These are phyloP conservation scores for Callyntrura guangdongensis DNA, from an alignment of 2,888 invertebrate species.

Conservation along the genomic window DNA sequence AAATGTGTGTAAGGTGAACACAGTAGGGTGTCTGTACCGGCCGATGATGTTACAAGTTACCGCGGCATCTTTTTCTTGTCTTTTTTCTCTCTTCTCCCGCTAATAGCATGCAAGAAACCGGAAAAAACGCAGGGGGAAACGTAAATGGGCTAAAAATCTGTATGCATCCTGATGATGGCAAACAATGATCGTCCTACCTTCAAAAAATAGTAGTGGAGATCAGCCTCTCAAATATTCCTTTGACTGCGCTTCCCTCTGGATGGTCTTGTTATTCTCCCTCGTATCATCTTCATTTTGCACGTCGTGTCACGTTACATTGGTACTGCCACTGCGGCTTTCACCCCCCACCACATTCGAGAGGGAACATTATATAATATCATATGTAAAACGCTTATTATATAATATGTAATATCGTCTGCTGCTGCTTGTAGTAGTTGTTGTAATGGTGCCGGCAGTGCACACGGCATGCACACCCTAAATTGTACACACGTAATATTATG, in stretches of 20 bases:
- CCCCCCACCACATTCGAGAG: too few relatives aligned
- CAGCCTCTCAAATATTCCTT: slow-evolving; percentile 8
- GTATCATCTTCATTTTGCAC: slow-evolving; percentile 1
- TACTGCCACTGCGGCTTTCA: not conserved
- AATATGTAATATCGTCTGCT: not conserved
- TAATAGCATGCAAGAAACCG: slow-evolving; percentile 33
- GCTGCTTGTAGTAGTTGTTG: not conserved
- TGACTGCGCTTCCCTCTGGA: not conserved
- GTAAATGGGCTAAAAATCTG: slow-evolving; percentile 64
- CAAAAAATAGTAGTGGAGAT: not conserved
- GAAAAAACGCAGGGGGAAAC: slow-evolving; percentile 13
- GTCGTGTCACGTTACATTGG: not conserved
- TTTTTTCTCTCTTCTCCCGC: not conserved
- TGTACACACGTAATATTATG: slow-evolving; percentile 55
- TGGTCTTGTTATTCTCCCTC: not conserved
- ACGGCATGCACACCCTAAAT: slow-evolving; percentile 4
- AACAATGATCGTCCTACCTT: slow-evolving; percentile 53
- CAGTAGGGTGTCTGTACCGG: not conserved
- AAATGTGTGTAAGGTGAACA: not conserved
- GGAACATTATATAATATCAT: not conserved
- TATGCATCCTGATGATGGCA: slow-evolving; percentile 66
- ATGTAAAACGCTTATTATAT: not conserved
- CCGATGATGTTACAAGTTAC: not conserved
- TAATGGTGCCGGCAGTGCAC: not conserved
- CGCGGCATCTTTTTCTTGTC: not conserved